Evolutionary conservation across 2,113 vertebrate genomes (phyloP).

Genomic region (Erpornis zantholeuca): DNA sequence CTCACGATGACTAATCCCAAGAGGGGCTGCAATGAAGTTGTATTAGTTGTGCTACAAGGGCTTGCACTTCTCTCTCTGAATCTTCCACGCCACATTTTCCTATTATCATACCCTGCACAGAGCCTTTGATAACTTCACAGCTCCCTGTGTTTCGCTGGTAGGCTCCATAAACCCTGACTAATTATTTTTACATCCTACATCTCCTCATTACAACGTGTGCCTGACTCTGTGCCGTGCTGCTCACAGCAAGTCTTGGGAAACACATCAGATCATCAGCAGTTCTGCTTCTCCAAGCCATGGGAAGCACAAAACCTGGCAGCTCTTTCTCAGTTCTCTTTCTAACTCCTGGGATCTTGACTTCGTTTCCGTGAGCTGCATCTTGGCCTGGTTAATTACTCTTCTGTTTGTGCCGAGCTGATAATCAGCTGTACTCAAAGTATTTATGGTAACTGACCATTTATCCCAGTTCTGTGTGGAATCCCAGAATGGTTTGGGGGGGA

Average conservation of each 20-base stretch:
- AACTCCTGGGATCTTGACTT: background rate
- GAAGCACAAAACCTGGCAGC: background rate
- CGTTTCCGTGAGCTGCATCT: background rate
- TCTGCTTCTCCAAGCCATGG: background rate
- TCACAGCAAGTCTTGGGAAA: background rate
- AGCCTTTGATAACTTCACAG: background rate
- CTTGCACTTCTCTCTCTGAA: background rate
- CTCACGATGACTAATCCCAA: background rate
- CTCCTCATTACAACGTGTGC: background rate
- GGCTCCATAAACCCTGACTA: slow-evolving; percentile 18
- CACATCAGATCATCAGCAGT: background rate
- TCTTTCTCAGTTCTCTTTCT: background rate
- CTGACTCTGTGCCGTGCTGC: background rate
- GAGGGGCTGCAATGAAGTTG: background rate
- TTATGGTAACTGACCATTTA: background rate
- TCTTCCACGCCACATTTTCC: background rate
- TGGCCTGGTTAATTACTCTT: background rate
- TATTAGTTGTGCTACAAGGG: background rate
- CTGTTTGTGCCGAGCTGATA: background rate
- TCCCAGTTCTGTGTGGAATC: background rate
- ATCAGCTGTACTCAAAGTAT: background rate
- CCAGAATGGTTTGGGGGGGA: background rate
- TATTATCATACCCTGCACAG: background rate
- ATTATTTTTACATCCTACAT: slow-evolving; percentile 34
- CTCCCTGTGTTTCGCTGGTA: background rate